Percentiles rank a stretch among this genome's conserved stretches.
Evolutionary conservation across 2,888 invertebrate genomes (phyloP).

Genomic region (Unio delphinus): DNA sequence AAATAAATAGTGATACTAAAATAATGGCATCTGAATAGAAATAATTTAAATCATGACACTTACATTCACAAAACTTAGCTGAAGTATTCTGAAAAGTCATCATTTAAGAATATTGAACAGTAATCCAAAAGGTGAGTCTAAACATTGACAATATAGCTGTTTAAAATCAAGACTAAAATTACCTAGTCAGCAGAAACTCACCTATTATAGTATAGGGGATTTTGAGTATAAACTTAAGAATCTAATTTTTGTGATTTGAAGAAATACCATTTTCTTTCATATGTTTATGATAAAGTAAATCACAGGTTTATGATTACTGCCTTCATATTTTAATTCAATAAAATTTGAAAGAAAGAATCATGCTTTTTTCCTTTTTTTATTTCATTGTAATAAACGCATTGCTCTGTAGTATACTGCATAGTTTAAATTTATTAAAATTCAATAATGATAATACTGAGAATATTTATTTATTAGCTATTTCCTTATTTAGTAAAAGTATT

Average conservation of each 20-base stretch:
- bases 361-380: not conserved
- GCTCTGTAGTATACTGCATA: too few relatives aligned
- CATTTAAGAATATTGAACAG: too few relatives aligned
- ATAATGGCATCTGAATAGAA: too few relatives aligned
- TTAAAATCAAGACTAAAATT: too few relatives aligned
- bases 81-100: too few relatives aligned
- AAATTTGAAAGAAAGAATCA: conserved; percentile 2
- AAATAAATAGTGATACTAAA: too few relatives aligned
- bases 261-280: not conserved
- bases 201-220: not conserved
- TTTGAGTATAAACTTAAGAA: not conserved
- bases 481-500: not conserved
- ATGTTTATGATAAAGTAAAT: not conserved
- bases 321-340: not conserved
- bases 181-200: too few relatives aligned
- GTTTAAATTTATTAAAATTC: not conserved
- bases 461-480: conserved; percentile 9
- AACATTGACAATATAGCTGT: too few relatives aligned
- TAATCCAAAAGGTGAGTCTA: too few relatives aligned
- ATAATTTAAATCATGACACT: too few relatives aligned
- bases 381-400: too few relatives aligned
- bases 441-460: not conserved
- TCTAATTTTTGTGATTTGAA: not conserved
- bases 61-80: too few relatives aligned
- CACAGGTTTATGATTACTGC: not conserved